Conservation (phyloP, 2,797 vertebrate species). For the Bryconaethiops microstoma region DNA sequence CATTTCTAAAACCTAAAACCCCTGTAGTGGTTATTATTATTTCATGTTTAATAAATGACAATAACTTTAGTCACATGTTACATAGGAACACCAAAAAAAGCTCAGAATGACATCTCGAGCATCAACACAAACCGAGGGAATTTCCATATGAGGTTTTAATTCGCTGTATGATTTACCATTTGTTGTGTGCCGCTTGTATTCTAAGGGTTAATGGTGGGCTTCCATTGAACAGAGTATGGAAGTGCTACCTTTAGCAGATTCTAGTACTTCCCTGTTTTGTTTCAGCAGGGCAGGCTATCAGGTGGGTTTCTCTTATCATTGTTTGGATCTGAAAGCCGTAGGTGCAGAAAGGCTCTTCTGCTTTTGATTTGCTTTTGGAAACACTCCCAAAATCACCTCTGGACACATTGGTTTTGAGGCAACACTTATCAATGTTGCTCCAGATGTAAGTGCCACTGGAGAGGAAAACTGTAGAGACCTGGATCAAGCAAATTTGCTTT, state of each 20-base stretch:
- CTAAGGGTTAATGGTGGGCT: no score
- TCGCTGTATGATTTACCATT: no score
- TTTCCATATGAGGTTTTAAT: no score
- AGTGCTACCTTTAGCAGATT: not conserved
- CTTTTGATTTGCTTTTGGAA: not conserved
- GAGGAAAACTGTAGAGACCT: not conserved
- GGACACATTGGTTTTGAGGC: conserved; percentile 2
- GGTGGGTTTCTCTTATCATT: not conserved
- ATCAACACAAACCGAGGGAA: no score
- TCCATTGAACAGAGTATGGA: not conserved
- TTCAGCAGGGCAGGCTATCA: not conserved
- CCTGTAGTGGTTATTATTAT: no score
- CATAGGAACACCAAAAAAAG: no score
- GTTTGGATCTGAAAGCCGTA: not conserved
- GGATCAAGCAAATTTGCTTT: conserved; percentile 14
- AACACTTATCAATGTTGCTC: conserved; percentile 1
- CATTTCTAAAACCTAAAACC: no score
- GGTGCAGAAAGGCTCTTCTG: not conserved
- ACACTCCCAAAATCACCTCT: not conserved
- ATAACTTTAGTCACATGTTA: no score
- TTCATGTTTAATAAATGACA: no score
- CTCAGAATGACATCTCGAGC: no score
- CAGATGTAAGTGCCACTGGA: not conserved
- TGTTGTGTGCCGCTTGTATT: no score
- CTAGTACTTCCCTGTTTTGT: not conserved